Evolutionary conservation across 2,888 invertebrate genomes (phyloP).

Genomic region (Podabrus alpinus): DNA sequence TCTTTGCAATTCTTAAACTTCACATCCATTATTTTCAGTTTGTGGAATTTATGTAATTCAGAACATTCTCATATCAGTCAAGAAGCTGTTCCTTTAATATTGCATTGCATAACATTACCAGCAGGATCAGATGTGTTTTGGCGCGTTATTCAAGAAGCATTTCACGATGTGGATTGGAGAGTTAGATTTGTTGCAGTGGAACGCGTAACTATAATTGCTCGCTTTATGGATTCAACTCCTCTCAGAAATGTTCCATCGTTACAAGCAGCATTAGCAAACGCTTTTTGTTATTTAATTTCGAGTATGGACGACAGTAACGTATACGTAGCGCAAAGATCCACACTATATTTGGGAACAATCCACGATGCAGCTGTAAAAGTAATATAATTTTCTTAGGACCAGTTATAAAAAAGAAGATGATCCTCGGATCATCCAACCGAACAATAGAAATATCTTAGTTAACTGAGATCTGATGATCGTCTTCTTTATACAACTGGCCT

Average conservation of each 20-base stretch:
- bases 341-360: slow-evolving; percentile 89
- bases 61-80: slow-evolving; percentile 94
- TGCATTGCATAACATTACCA: slow-evolving; percentile 93
- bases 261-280: slow-evolving; percentile 93
- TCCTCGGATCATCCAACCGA: too few species aligned
- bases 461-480: too few species aligned
- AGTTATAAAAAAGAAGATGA: too few species aligned
- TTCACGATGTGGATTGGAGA: slow-evolving; percentile 88
- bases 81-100: slow-evolving; percentile 86
- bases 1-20: slow-evolving; percentile 2
- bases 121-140: slow-evolving; percentile 96
- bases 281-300: slow-evolving; percentile 94
- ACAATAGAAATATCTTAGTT: too few species aligned
- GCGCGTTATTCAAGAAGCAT: slow-evolving; percentile 92
- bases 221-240: slow-evolving; percentile 90
- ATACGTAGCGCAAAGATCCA: slow-evolving; percentile 91
- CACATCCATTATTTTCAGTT: slow-evolving; percentile 58
- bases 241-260: slow-evolving; percentile 80
- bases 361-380: slow-evolving; percentile 88
- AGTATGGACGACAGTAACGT: slow-evolving; percentile 96
- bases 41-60: slow-evolving; percentile 92
- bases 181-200: slow-evolving; percentile 94
- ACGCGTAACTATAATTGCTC: slow-evolving; percentile 88
- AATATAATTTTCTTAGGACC: slow-evolving; percentile 40
- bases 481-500: too few species aligned